Evolutionary conservation across 92 coral and sea anemone species (phyloP).

Genomic region (Ricordea florida): DNA sequence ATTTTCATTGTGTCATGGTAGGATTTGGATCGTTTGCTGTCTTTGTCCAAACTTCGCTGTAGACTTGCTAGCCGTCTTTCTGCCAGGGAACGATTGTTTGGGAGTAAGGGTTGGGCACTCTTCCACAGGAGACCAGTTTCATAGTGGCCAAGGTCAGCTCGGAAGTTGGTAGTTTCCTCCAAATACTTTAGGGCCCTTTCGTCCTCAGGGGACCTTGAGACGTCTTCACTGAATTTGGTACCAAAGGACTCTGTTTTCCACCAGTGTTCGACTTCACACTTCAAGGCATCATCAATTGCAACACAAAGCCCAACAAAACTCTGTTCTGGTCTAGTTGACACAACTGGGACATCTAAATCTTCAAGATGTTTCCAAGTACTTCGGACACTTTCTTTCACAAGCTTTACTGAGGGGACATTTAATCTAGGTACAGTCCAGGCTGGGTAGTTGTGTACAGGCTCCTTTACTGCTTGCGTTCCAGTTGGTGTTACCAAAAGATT

Average conservation of each 20-base stretch:
- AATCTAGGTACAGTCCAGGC: constrained; percentile 67
- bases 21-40: constrained; percentile 24
- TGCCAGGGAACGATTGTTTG: constrained; percentile 46
- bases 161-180: constrained; percentile 36
- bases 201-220: constrained; percentile 40
- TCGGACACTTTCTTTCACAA: constrained; percentile 41
- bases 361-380: constrained; percentile 53
- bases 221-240: constrained; percentile 42
- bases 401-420: constrained; percentile 58
- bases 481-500: constrained; percentile 48
- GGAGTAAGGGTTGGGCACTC: constrained; percentile 12
- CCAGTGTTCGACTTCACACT: constrained; percentile 62
- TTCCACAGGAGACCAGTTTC: constrained; percentile 63
- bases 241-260: constrained; percentile 78
- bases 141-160: constrained; percentile 56
- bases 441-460: constrained; percentile 29
- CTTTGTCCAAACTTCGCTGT: constrained; percentile 43
- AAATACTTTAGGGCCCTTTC: constrained; percentile 42
- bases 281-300: constrained; percentile 13
- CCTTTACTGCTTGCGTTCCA: constrained; percentile 33
- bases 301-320: constrained; percentile 41
- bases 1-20: constrained; percentile 44
- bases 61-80: constrained; percentile 32
- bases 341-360: constrained; percentile 60
- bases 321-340: constrained; percentile 11